A percentile compares a stretch with the other conserved stretches of the same genome.
phyloP scores from a whole-genome alignment of 1,140 invertebrate species.

The Eriocheir sinensis region DNA sequence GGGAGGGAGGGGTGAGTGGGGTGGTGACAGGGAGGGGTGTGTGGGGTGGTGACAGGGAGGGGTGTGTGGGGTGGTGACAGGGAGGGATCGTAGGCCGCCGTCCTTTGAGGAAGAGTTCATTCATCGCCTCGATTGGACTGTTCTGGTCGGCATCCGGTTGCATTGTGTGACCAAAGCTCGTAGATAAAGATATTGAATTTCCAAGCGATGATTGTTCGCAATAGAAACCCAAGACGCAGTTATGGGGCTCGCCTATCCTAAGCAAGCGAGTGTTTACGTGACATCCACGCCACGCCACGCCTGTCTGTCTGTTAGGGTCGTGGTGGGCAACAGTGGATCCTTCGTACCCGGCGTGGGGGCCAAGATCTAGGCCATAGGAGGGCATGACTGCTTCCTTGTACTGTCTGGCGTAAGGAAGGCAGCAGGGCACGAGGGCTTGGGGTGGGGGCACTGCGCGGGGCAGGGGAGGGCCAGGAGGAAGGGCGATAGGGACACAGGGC shows the following conservation, averaged over 20 bases:
- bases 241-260: background rate
- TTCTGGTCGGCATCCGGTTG: conserved; percentile 11
- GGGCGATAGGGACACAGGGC: too few species aligned
- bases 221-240: background rate
- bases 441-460: too few species aligned
- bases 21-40: background rate
- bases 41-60: background rate
- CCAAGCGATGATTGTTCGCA: too few species aligned
- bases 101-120: background rate
- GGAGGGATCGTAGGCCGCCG: background rate
- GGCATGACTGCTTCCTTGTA: conserved; percentile 21
- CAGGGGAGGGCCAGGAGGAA: background rate
- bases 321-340: background rate
- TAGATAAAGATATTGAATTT: background rate
- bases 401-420: background rate
- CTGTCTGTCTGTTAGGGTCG: background rate
- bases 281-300: background rate
- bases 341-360: background rate
- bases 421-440: too few species aligned
- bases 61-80: too few species aligned
- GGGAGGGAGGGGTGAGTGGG: background rate
- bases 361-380: conserved; percentile 20
- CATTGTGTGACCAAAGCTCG: background rate
- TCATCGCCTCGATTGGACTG: background rate
- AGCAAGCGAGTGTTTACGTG: too few species aligned